phyloP scores from a whole-genome alignment of 2,888 invertebrate species.

The Acronicta psi region DNA sequence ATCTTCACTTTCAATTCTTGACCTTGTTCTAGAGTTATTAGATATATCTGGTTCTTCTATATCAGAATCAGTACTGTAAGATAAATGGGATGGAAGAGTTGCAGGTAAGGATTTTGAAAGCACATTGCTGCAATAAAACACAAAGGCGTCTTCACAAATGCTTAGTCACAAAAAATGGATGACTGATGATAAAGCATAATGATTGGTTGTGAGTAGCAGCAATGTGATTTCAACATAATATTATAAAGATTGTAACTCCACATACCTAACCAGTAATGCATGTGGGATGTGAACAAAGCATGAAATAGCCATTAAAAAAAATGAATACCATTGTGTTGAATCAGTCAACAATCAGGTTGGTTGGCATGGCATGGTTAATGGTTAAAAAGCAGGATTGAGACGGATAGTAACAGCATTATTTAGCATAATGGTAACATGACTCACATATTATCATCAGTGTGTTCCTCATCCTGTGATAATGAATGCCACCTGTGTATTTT shows the following conservation, averaged over 20 bases:
- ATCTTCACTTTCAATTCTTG: slow-evolving; percentile 27
- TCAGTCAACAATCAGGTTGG: too few species aligned
- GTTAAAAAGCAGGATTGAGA: slow-evolving; percentile 5
- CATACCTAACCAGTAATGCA: too few species aligned
- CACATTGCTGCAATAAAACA: slow-evolving; percentile 77
- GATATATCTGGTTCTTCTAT: slow-evolving; percentile 41
- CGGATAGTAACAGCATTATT: slow-evolving; percentile 13
- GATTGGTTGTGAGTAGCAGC: slow-evolving; percentile 13
- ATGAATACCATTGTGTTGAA: too few species aligned
- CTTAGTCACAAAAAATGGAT: slow-evolving; percentile 47
- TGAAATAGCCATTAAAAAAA: too few species aligned
- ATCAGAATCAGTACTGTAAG: slow-evolving; percentile 74
- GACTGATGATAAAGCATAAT: slow-evolving; percentile 15
- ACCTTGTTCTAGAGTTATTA: slow-evolving; percentile 31
- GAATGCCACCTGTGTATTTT: slow-evolving; percentile 53
- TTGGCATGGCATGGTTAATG: not conserved
- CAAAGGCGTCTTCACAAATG: slow-evolving; percentile 73
- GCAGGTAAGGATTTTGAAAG: slow-evolving; percentile 81
- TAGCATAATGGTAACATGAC: slow-evolving; percentile 24
- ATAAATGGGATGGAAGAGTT: slow-evolving; percentile 70
- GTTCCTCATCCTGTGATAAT: slow-evolving; percentile 49
- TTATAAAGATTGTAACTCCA: not conserved
- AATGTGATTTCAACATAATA: slow-evolving; percentile 13
- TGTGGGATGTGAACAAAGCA: too few species aligned
- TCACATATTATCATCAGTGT: slow-evolving; percentile 59